Base-by-base conservation (phyloP, 2,888 invertebrate genomes). In the Phlogophora meticulosa region DNA sequence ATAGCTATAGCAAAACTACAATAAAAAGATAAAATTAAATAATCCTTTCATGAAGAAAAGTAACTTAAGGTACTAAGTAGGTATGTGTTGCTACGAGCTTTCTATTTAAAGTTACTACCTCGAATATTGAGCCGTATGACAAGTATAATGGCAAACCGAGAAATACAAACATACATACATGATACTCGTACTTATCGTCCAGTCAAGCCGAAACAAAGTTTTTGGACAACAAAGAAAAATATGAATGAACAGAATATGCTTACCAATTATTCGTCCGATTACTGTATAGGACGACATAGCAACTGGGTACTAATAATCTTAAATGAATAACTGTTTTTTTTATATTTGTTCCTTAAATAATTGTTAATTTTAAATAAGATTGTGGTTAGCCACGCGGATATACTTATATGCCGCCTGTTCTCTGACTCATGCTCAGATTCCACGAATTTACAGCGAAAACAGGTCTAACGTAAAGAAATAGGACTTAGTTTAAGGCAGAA, bases 401-500 rank as follows among this genome's bases (percentile, higher is more conserved):
- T 61, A 48, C 43, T 28, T 28, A 28, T 28, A 28, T 24, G 17
- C 48, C 45, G 65, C 15, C 63, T 64, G 61, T 53, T 49, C 17
- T 55, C 58, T 69, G 81, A 78, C 48, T 78, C 69, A 81, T 45
- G 61, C 45, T 32, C 28, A 32, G 22, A 49, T 81, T 81, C 66
- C 43, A 43, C 58, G 69, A 80, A 77, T 20, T 73, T 43, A 40
- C 10, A 62, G 22, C n/a, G 13, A 36, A 56, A 36, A 72, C 65
- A 49, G 62, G 42, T 38, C 42, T 65, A 48, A 17, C 5, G 5
- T n/a, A 40, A 46, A 73, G 42, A 1, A 7, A 48, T 24, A 15
- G 13, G 20, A 22, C 34, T 40, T 20, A 22, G 28, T 28, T 17
- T 34, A 53, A 49, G 10, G 15, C 28, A 61, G 10, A 43, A 17